A percentile compares a stretch with the other conserved stretches of the same genome.
Evolutionary conservation across 2,113 vertebrate species (phyloP).

Genomic region (Alethe castanea): DNA sequence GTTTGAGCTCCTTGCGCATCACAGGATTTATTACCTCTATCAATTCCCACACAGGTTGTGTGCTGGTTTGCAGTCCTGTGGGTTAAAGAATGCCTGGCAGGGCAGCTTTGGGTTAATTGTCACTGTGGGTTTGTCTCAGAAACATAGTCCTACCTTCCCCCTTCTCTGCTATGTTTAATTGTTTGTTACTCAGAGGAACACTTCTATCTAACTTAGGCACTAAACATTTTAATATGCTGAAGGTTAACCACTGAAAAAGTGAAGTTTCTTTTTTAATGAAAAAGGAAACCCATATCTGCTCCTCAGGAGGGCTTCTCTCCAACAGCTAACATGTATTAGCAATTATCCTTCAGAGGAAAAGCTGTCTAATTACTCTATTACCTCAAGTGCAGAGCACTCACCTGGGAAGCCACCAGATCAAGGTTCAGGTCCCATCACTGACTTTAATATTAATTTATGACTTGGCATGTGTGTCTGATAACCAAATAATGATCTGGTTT

Average conservation of each 20-base stretch:
- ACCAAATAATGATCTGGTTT: conserved; percentile 52
- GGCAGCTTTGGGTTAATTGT: not conserved
- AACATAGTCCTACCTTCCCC: not conserved
- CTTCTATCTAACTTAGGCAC: not conserved
- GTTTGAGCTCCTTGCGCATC: not conserved
- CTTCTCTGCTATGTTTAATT: not conserved
- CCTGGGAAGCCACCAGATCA: conserved; percentile 61
- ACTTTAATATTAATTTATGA: conserved; percentile 66
- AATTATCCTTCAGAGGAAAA: conserved; percentile 62
- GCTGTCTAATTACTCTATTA: conserved; percentile 66
- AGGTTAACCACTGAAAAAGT: conserved; percentile 52
- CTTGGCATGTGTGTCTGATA: conserved; percentile 35
- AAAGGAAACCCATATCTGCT: conserved; percentile 31
- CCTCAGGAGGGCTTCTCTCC: conserved; percentile 51
- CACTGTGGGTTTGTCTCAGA: not conserved
- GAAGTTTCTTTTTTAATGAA: conserved; percentile 59
- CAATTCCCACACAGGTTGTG: not conserved
- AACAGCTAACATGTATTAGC: conserved; percentile 51
- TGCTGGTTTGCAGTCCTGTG: not conserved
- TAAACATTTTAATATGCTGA: conserved; percentile 52
- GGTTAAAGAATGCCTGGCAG: not conserved
- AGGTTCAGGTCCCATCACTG: conserved; percentile 62
- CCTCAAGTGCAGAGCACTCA: conserved; percentile 48
- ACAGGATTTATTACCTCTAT: not conserved
- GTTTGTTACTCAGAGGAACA: conserved; percentile 35